Evolutionary conservation across 2,888 invertebrate species (phyloP).

Genomic region (Entomobrya multifasciata): DNA sequence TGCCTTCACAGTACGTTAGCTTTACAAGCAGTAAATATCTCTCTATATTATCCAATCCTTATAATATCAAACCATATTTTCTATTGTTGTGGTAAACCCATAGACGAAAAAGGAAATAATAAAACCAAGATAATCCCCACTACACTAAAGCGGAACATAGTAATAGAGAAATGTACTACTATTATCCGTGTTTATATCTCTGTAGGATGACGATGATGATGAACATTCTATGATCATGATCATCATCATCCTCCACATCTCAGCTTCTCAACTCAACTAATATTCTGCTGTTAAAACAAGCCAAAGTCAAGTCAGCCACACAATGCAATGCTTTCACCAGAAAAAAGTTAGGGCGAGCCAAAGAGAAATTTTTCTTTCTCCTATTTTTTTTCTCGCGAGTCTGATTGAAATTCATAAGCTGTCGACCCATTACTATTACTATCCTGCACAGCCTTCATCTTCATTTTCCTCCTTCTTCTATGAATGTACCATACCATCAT

Average conservation of each 20-base stretch:
- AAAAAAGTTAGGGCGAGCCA: too few species aligned
- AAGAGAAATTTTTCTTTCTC: constrained; percentile 13
- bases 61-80: constrained; percentile 12
- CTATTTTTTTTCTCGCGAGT: constrained; percentile 28
- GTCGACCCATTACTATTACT: constrained; percentile 54
- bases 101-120: neutral
- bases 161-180: neutral
- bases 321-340: constrained; percentile 34
- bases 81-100: constrained; percentile 42
- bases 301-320: constrained; percentile 19
- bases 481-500: neutral
- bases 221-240: too few species aligned
- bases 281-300: constrained; percentile 1
- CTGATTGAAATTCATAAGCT: constrained; percentile 66
- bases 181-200: neutral
- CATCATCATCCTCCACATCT: neutral
- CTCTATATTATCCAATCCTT: neutral
- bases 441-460: neutral
- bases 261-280: neutral
- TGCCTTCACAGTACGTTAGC: neutral
- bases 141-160: neutral
- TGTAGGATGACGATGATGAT: too few species aligned
- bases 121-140: constrained; percentile 30
- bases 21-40: neutral
- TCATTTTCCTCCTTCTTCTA: neutral